phyloP scores from a whole-genome alignment of 2,797 vertebrate species.

The Centroberyx gerrardi region DNA sequence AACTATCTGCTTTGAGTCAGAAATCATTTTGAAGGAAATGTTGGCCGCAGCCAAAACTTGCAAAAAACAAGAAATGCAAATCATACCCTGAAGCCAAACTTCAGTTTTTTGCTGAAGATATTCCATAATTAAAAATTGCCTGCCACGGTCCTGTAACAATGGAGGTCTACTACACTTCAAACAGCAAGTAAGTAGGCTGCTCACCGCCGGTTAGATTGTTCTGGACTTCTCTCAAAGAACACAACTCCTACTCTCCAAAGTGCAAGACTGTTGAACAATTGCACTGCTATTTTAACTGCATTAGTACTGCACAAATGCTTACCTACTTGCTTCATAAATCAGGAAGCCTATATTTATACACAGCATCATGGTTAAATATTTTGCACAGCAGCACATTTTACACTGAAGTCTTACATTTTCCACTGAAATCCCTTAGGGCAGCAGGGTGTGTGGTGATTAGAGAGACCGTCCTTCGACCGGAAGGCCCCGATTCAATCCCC shows the following conservation, averaged over 20 bases:
- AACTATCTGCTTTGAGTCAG: slow-evolving; percentile 3
- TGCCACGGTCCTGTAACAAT: not conserved
- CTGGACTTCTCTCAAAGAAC: not conserved
- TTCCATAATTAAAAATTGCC: not conserved
- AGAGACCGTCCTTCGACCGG: not conserved
- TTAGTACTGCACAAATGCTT: slow-evolving; percentile 1
- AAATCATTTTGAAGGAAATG: slow-evolving; percentile 4
- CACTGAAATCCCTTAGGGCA: slow-evolving; percentile 3
- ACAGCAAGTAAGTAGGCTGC: not conserved
- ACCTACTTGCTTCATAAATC: not conserved
- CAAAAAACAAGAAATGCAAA: not conserved
- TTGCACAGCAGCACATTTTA: slow-evolving; percentile 3
- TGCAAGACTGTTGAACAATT: not conserved
- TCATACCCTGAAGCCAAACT: not conserved
- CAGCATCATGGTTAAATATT: not conserved
- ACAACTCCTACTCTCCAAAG: slow-evolving; percentile 1
- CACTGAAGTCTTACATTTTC: not conserved
- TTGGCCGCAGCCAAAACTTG: slow-evolving; percentile 8
- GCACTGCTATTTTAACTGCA: not conserved
- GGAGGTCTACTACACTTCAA: slow-evolving; percentile 1
- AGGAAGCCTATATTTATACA: not conserved
- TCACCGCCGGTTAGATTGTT: not conserved
- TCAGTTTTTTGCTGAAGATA: not conserved
- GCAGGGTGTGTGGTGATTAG: slow-evolving; percentile 5
- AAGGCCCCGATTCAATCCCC: not conserved